Conservation (phyloP, 2,113 vertebrate genomes). For the Elgaria multicarinata region DNA sequence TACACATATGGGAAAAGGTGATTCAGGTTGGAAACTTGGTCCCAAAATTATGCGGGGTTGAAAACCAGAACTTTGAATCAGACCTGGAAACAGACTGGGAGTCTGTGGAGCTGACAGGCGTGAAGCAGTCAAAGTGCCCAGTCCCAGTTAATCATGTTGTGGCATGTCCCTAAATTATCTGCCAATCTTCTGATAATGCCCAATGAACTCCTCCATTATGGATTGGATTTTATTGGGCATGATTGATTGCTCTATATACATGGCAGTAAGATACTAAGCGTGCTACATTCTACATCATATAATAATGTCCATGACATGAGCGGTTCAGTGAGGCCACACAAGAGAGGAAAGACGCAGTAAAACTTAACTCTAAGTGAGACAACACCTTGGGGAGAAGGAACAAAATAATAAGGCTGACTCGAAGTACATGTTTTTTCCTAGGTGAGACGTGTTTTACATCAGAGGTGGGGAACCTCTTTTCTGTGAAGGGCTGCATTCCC, state of each 20-base stretch:
- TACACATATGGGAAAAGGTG: too few relatives aligned
- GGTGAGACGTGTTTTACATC: not conserved
- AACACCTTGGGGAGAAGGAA: too few relatives aligned
- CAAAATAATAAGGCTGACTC: too few relatives aligned
- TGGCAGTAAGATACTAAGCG: not conserved
- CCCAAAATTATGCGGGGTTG: too few relatives aligned
- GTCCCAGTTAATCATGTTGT: not conserved
- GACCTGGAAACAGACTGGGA: too few relatives aligned
- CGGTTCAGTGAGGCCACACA: too few relatives aligned
- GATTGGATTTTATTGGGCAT: not conserved
- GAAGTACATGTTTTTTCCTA: not conserved
- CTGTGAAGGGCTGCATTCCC: not conserved
- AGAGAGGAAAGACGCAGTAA: not conserved
- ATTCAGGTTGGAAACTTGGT: too few relatives aligned
- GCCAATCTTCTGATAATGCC: not conserved
- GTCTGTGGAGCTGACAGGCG: too few relatives aligned
- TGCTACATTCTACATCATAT: not conserved
- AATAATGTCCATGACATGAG: not conserved
- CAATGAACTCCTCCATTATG: not conserved
- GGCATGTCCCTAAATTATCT: not conserved
- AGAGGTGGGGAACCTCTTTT: too few relatives aligned
- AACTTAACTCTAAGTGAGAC: not conserved
- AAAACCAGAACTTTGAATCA: too few relatives aligned
- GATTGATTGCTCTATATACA: not conserved
- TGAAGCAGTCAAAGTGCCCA: too few relatives aligned